Percentiles rank a stretch among this genome's conserved stretches.
phyloP scores from a whole-genome alignment of 2,888 invertebrate genomes.

The Trissonchulus latispiculum region DNA sequence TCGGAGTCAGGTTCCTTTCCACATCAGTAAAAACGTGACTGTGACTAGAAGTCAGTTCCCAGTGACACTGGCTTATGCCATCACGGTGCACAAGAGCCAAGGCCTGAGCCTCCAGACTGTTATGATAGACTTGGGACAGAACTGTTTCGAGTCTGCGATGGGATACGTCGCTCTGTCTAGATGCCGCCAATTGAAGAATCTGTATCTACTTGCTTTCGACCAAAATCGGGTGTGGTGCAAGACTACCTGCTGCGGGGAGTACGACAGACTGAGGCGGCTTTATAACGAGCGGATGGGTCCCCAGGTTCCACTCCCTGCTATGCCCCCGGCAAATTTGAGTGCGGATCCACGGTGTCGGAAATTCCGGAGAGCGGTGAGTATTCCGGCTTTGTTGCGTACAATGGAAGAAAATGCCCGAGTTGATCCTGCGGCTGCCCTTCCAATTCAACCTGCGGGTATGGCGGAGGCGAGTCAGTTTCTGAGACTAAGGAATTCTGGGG shows the following conservation, averaged over 20 bases:
- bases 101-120: not conserved
- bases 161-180: slow-evolving; percentile 12
- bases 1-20: not conserved
- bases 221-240: not conserved
- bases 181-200: not conserved
- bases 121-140: not conserved
- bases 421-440: not conserved
- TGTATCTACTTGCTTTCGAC: not conserved
- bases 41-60: not conserved
- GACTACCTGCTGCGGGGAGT: not conserved
- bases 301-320: not conserved
- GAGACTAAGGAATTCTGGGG: not conserved
- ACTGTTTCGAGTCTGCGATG: not conserved
- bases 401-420: not conserved
- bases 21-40: not conserved
- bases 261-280: not conserved
- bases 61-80: not conserved
- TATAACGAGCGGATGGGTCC: too few species aligned
- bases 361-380: too few species aligned
- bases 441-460: not conserved
- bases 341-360: not conserved
- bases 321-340: not conserved
- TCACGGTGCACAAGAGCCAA: not conserved
- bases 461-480: not conserved
- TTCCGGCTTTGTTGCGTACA: not conserved